Evolutionary conservation across 2,113 vertebrate genomes (phyloP), one percentile per base, ranked within the genome.

Genomic region (Pygoscelis antarcticus): DNA sequence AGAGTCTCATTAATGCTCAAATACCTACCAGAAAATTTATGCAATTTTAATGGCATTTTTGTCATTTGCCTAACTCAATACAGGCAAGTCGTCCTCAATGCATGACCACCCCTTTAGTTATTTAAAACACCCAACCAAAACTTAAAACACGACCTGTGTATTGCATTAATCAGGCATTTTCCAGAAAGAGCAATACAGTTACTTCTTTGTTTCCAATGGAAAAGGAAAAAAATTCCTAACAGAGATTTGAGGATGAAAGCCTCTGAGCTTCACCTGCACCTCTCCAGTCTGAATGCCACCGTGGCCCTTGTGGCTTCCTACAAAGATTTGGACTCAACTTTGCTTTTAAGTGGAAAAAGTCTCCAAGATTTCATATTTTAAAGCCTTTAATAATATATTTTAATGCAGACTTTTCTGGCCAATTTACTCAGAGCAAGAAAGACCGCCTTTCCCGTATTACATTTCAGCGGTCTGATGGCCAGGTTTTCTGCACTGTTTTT

Each of bases 371-470:
- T 52, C 12, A 11, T 44, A 52, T 68, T 86, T 49, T 30, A 13
- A 85, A 70, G 16, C 22, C 76, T 86, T 96, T 47, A 82, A 90
- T 64, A 90, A 77, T 69, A 65, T 19, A 88, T 64, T 88, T 92
- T 69, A 76, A 65, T 70, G 62, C 36, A 65, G 71, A 16, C 18
- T 76, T 57, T 58, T 62, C 71, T 60, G 29, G 64, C 9, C 46
- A 81, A 20, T 76, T 89, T 80, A 55, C 69, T 81, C 13, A 6
- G 23, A 60, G 47, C 4, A 16, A 58, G 65, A 30, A 68, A 70
- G 52, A 34, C 42, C 90, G n/a, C 16, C 18, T 55, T 34, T 49
- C 42, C 60, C 7, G 0, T 6, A 7, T 6, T 6, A 21, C 2
- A 0, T 27, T 69, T 76, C 75, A 51, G 57, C 46, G 17, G 11